Base-by-base conservation (phyloP, 2,888 invertebrate species). In the Cacoxenus indagator region DNA sequence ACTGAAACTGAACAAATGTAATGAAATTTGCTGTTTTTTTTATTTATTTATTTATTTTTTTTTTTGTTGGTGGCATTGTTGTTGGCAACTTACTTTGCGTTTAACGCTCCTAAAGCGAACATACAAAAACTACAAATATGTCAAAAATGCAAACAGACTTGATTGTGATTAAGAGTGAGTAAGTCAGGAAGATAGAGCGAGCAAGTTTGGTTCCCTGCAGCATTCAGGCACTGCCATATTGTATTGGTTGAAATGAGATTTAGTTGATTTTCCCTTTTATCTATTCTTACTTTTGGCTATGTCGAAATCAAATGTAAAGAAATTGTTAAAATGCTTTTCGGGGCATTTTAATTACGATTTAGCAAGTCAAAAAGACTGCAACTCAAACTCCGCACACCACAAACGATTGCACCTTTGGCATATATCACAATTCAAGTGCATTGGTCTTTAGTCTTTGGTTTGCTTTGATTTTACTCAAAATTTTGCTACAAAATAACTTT, bases 321-420 rank as follows among this genome's bases (percentile, higher is more conserved):
- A 59, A 59, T 31, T 43, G 43, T 43, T 62, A 29, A 45, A 62
- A 62, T 62, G 61, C 61, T 62, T 62, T 45, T 62, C n/a, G 61
- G 43, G 61, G 61, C 61, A 62, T 62, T 62, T 62, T 62, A 62
- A 62, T 62, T 62, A 62, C 29, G 43, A 43, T 4, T 37, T 37
- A n/a, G 37, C 37, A 37, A 37, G 37, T 37, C n/a, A n/a, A n/a
- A n/a, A n/a, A n/a, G n/a, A n/a, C n/a, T n/a, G n/a, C n/a, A n/a
- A n/a, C n/a, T n/a, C n/a, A n/a, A n/a, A n/a, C n/a, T n/a, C n/a
- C n/a, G n/a, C n/a, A n/a, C n/a, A n/a, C n/a, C n/a, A n/a, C n/a
- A n/a, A n/a, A n/a, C n/a, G n/a, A n/a, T n/a, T n/a, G n/a, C n/a
- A n/a, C n/a, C n/a, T n/a, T n/a, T n/a, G n/a, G n/a, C n/a, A n/a